Evolutionary conservation across 2,113 vertebrate species (phyloP).

Genomic region (Synodontis membranacea): DNA sequence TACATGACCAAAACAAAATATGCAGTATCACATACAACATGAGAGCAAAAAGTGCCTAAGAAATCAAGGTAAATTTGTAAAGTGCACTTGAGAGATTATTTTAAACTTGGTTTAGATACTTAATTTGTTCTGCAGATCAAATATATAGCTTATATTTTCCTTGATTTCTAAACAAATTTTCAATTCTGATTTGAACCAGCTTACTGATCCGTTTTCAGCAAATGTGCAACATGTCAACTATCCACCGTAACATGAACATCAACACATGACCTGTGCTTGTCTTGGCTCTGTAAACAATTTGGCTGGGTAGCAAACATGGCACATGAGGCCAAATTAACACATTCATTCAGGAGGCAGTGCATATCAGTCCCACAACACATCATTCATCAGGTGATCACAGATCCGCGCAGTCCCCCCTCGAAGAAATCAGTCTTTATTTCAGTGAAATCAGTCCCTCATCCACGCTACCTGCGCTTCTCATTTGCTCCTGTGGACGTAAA

Average conservation of each 20-base stretch:
- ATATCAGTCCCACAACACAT: not conserved
- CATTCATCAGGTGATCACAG: not conserved
- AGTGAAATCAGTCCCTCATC: not conserved
- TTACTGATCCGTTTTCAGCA: not conserved
- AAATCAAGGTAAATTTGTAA: not conserved
- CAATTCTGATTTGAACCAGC: not conserved
- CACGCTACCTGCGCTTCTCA: not conserved
- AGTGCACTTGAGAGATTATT: not conserved
- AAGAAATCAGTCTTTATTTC: not conserved
- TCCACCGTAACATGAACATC: not conserved
- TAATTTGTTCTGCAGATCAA: not conserved
- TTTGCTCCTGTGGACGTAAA: not conserved
- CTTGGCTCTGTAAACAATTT: constrained; percentile 20
- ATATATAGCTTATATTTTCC: not conserved
- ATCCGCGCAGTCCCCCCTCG: not conserved
- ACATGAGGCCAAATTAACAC: not conserved
- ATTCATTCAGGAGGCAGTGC: not conserved
- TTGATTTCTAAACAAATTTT: not conserved
- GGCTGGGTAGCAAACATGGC: constrained; percentile 1
- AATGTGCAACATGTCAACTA: not conserved
- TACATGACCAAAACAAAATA: not conserved
- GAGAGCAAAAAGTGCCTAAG: not conserved
- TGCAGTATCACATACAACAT: not conserved
- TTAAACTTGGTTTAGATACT: not conserved
- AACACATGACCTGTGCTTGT: not conserved